Base-by-base conservation (phyloP, 2,113 vertebrate species). In the Pseudolaguvia tuberculata region DNA sequence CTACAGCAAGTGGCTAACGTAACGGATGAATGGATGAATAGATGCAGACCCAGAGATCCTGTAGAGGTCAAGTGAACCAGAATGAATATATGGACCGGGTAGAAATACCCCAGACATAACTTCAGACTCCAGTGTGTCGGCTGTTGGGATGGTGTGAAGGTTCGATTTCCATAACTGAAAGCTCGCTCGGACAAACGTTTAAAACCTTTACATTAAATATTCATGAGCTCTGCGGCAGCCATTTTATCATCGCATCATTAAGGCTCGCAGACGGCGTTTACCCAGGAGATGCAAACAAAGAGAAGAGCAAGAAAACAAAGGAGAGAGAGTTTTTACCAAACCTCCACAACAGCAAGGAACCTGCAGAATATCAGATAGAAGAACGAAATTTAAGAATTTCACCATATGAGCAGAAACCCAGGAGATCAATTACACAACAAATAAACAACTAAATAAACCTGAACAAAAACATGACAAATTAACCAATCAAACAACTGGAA, bases 211-310 rank as follows among this genome's bases (percentile, higher is more conserved):
- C 23, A 58, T 88, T 87, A 88, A 91, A 90, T 87, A 92, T 92
- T 88, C 85, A 92, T 90, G 86, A 89, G 73, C 10, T 47, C 76
- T 25, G 80, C 86, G 85, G 84, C 87, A 86, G 87, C 87, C 83
- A 85, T 84, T 90, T 91, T 88, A 83, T 90, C 87, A 89, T 87
- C 86, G 85, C 81, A 84, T 82, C 70, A 76, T 78, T 84, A 83
- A 66, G 82, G 80, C 84, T 85, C 73, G 52, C 85, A 58, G 25
- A 48, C 70, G 39, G 81, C 68, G 79, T 80, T 84, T 79, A 86
- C 86, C 84, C 87, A 27, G 42, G 86, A 85, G 88, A 88, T 80
- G 73, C 65, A 86, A 87, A 89, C 88, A 89, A 89, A 88, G 82
- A 35, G 31, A 6, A 58, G 78, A 78, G 51, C 63, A 1, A 50